Percentiles rank a stretch among this genome's conserved stretches.
phyloP scores from a whole-genome alignment of 2,797 vertebrate genomes.

The Chelmon rostratus region DNA sequence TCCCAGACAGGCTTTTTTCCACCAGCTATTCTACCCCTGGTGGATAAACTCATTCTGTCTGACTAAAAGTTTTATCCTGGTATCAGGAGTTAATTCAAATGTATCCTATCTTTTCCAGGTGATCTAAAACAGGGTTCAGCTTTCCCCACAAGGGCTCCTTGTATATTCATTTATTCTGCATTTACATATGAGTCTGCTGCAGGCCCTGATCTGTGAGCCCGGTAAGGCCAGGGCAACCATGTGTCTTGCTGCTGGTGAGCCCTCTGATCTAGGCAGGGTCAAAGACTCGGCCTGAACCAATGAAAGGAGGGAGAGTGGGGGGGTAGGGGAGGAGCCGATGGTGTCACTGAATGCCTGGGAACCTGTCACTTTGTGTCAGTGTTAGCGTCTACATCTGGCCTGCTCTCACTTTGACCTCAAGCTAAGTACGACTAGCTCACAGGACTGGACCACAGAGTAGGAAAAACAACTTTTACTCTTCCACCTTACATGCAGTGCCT shows the following conservation, averaged over 20 bases:
- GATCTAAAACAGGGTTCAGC: constrained; percentile 54
- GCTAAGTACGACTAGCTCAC: constrained; percentile 75
- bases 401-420: constrained; percentile 78
- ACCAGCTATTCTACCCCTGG: background rate
- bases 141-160: constrained; percentile 65
- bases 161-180: constrained; percentile 77
- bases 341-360: constrained; percentile 85
- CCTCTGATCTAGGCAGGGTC: constrained; percentile 77
- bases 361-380: constrained; percentile 86
- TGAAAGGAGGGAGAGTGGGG: constrained; percentile 54
- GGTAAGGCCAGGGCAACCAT: constrained; percentile 40
- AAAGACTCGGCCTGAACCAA: constrained; percentile 77
- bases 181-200: constrained; percentile 68
- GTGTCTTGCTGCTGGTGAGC: constrained; percentile 69
- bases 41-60: constrained; percentile 55
- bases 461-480: constrained; percentile 61
- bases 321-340: constrained; percentile 59
- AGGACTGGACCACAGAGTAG: constrained; percentile 63
- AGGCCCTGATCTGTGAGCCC: constrained; percentile 63
- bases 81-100: constrained; percentile 62
- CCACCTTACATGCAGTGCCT: constrained; percentile 61
- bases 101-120: constrained; percentile 72
- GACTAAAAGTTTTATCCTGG: constrained; percentile 41
- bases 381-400: constrained; percentile 80
- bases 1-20: constrained; percentile 1